A percentile compares a stretch with the other conserved stretches of the same genome.
Evolutionary conservation across 2,797 vertebrate genomes (phyloP).

Genomic region (Coracias cyanogaster): DNA sequence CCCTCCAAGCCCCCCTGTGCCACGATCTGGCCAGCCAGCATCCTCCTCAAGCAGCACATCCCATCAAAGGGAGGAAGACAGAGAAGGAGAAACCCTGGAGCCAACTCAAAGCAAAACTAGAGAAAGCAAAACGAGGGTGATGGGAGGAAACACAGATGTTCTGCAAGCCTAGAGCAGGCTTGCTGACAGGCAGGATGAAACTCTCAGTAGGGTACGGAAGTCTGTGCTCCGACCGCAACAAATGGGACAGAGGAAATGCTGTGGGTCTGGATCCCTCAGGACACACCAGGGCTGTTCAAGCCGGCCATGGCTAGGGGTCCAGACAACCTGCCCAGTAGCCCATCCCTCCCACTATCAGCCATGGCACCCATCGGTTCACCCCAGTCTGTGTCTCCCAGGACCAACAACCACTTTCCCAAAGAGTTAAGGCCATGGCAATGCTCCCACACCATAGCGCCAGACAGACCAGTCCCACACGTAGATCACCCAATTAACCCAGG

Average conservation of each 20-base stretch:
- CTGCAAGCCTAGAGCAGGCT: neutral
- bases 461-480: neutral
- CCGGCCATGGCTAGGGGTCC: neutral
- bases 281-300: neutral
- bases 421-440: neutral
- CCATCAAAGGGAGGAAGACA: neutral
- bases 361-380: neutral
- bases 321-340: neutral
- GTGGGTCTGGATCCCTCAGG: neutral
- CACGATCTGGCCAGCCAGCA: neutral
- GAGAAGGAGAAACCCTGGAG: conserved; percentile 19
- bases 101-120: conserved; percentile 65
- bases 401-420: neutral
- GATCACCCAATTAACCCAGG: neutral
- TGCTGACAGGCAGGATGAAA: neutral
- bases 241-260: neutral
- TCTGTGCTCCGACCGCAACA: no score
- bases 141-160: neutral
- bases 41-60: neutral
- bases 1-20: rapidly evolving
- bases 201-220: rapidly evolving
- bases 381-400: neutral
- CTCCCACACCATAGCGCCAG: rapidly evolving
- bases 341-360: neutral
- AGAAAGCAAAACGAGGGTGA: conserved; percentile 19